Conservation (phyloP, 1,140 invertebrate genomes). For the Bombus pascuorum region DNA sequence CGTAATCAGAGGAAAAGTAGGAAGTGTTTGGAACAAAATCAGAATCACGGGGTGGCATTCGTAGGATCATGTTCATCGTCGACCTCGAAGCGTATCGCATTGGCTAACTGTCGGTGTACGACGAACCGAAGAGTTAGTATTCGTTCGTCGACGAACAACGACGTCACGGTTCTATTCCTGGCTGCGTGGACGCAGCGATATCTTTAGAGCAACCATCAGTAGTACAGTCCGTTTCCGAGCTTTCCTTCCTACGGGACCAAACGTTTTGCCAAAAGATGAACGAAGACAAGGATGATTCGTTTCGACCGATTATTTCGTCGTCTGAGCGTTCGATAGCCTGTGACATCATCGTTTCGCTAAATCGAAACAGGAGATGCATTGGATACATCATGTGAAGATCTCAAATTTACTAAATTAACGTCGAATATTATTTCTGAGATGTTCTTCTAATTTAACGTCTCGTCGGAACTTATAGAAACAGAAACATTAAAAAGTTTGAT, state of each 20-base stretch:
- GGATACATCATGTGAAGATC: not conserved
- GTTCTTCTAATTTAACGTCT: not conserved
- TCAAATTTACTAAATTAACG: not conserved
- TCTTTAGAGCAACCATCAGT: constrained; percentile 75
- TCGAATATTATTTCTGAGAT: no score
- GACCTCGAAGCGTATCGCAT: constrained; percentile 48
- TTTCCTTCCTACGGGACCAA: constrained; percentile 55
- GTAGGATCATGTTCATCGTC: constrained; percentile 21
- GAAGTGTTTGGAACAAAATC: constrained; percentile 14
- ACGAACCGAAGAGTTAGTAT: constrained; percentile 43
- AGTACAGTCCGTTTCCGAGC: constrained; percentile 66
- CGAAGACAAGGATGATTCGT: constrained; percentile 48
- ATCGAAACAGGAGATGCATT: not conserved
- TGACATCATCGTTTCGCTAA: constrained; percentile 13
- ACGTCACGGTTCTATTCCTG: constrained; percentile 78
- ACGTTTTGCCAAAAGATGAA: constrained; percentile 40
- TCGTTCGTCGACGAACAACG: constrained; percentile 64
- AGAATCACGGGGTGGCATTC: not conserved
- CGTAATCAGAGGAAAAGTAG: not conserved
- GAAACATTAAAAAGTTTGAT: no score
- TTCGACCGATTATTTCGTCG: not conserved
- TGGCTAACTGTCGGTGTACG: constrained; percentile 38
- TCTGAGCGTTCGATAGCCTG: not conserved
- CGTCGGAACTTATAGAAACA: not conserved
- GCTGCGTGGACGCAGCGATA: constrained; percentile 77